Base-by-base conservation (phyloP, 2,797 vertebrate species). In the Sardinella longiceps region DNA sequence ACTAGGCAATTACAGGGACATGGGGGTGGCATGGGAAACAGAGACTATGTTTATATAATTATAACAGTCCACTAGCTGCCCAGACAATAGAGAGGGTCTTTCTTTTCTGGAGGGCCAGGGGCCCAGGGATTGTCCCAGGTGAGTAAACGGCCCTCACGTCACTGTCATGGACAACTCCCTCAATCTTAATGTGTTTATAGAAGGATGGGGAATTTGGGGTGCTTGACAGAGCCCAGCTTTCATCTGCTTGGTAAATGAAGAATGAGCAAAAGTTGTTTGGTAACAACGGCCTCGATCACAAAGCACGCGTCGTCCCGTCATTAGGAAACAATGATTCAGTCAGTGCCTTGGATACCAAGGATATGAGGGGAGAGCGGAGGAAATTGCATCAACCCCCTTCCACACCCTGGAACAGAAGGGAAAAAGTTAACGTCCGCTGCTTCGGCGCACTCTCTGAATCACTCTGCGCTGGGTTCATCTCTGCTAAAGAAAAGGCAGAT, bases 41-140 rank as follows among this genome's bases (percentile, higher is more conserved):
- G 89, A 94, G 91, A 90, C 91, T 80, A 89, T 95, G 94, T 95
- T 95, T 94, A 95, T 94, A 93, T 92, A 94, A 95, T 95, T 94
- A 95, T 90, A 88, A 88, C 88, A 85, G 91, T 89, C 91, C 81
- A 81, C 18, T 80, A 86, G 87, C 86, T 87, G 87, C 84, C 80
- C 58, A 88, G 91, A 95, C 93, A 95, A 95, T 90, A 90, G 85
- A 88, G 85, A 85, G 88, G 37, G 70, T 43, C 70, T 77, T 77
- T 77, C 70, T 77, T 77, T 37, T 77, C 37, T 18, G 70, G 43
- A 18, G 37, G 37, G 6, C 33, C 28, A 14, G 18, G 63, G 25
- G 28, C 14, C 70, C 33, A 2, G 14, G 63, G 37, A 37, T 43
- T 77, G 15, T 43, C 70, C 70, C 70, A 77, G 70, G 70, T 77